Conservation (phyloP, 2,113 vertebrate species). For the Megaleporinus macrocephalus region DNA sequence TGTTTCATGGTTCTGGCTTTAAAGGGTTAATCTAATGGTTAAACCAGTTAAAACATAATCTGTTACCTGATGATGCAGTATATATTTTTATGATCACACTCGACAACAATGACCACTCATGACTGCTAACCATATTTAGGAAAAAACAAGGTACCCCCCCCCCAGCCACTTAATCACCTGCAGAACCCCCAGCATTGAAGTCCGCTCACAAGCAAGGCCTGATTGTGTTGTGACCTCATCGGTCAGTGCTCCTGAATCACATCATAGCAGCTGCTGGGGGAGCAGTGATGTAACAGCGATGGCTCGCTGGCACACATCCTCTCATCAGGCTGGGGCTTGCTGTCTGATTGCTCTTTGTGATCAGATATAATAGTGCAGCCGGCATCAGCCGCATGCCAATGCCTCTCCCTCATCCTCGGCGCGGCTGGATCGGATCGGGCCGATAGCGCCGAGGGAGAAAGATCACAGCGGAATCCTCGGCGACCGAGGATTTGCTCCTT, state of each 20-base stretch:
- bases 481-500: background rate
- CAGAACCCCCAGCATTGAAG: background rate
- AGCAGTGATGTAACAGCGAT: slow-evolving; percentile 39
- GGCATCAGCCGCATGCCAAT: slow-evolving; percentile 39
- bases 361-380: slow-evolving; percentile 42
- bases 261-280: background rate
- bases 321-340: slow-evolving; percentile 37
- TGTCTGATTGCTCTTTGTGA: slow-evolving; percentile 49
- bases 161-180: background rate
- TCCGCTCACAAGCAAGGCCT: background rate
- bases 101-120: too few species aligned
- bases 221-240: slow-evolving; percentile 12
- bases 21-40: too few species aligned
- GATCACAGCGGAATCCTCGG: slow-evolving; percentile 9
- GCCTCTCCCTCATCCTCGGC: background rate
- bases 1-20: too few species aligned
- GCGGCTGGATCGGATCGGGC: slow-evolving; percentile 22
- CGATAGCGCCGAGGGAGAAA: slow-evolving; percentile 17
- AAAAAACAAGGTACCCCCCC: background rate
- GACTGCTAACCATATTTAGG: too few species aligned
- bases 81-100: too few species aligned
- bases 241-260: slow-evolving; percentile 14
- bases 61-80: too few species aligned
- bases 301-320: slow-evolving; percentile 32
- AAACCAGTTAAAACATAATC: too few species aligned